Evolutionary conservation across 2,888 invertebrate species (phyloP), one percentile per base, ranked within the genome.

Genomic region (Cantharis rustica): DNA sequence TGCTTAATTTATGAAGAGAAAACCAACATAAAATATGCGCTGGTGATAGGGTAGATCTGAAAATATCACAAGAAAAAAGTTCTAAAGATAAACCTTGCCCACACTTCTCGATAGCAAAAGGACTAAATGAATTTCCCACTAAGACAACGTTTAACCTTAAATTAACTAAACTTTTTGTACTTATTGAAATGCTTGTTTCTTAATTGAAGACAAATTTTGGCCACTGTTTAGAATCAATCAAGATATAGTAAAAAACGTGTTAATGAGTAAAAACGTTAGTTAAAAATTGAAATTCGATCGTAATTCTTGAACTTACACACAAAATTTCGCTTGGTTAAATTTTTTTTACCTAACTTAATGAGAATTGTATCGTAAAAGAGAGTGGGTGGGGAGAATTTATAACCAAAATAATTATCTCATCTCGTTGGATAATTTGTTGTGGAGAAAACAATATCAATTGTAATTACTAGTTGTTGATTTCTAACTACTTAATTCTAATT

Each of bases 401-500:
- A 47, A 47, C 47, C 47, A 47, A 47, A 47, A 47, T 47, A 47
- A 7, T 47, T n/a, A 47, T 47, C 47, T 47, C 47, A 47, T 47
- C n/a, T 47, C 47, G n/a, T 47, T 47, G 7, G 47, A 47, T 47
- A 47, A 47, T 47, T 47, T 47, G 47, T 47, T 47, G 47, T 13
- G 9, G 64, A 66, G 13, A 66, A 66, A 66, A 66, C 64, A 66
- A 66, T 47, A 64, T 64, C 16, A 64, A 64, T 69, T 76, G 72
- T 71, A 72, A 77, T 73, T 71, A 61, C 47, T 71, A 75, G 69
- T 47, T 72, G 69, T 73, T 71, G 75, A 71, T 71, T 75, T 71
- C 77, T 76, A 78, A 78, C 76, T 77, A 76, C 72, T 73, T 76
- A 77, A 75, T 64, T 27, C 71, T 72, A 79, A 47, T 76, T 79